phyloP scores from a whole-genome alignment of 2,888 invertebrate species.

The Cryptosula pallasiana region DNA sequence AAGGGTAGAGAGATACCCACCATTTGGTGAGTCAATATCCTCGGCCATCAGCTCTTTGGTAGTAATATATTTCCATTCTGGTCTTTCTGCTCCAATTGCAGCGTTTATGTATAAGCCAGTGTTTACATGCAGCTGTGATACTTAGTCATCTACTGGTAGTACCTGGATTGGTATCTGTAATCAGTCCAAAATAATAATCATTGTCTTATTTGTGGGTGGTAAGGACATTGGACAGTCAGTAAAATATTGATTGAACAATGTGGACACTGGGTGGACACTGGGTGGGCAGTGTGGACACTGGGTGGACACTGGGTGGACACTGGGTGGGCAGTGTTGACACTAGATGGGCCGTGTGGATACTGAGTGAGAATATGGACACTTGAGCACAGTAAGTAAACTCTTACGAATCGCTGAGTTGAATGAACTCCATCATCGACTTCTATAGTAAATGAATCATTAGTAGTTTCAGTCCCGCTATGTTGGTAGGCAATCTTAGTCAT shows the following conservation, averaged over 20 bases:
- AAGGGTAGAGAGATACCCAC: neutral
- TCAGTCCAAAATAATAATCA: neutral
- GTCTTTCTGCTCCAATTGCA: constrained; percentile 25
- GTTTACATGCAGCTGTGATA: constrained; percentile 48
- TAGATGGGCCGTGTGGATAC: too few species aligned
- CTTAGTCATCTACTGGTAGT: constrained; percentile 52
- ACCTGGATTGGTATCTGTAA: constrained; percentile 42
- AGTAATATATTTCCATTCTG: constrained; percentile 30
- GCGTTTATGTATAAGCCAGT: constrained; percentile 45
- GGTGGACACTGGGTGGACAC: too few species aligned
- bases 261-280: too few species aligned
- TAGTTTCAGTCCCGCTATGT: constrained; percentile 52
- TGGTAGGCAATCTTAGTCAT: constrained; percentile 48
- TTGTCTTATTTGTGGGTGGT: neutral
- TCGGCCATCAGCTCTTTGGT: constrained; percentile 31
- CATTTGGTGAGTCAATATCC: constrained; percentile 31
- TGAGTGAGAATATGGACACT: too few species aligned
- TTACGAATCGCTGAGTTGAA: too few species aligned
- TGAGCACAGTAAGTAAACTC: too few species aligned
- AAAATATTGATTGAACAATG: too few species aligned
- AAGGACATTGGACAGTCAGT: too few species aligned
- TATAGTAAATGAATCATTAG: constrained; percentile 38
- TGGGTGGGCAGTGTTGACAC: too few species aligned
- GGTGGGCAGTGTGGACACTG: too few species aligned
- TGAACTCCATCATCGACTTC: constrained; percentile 48